Base-by-base conservation (phyloP, 2,797 vertebrate species). In the Sylvilagus floridanus region DNA sequence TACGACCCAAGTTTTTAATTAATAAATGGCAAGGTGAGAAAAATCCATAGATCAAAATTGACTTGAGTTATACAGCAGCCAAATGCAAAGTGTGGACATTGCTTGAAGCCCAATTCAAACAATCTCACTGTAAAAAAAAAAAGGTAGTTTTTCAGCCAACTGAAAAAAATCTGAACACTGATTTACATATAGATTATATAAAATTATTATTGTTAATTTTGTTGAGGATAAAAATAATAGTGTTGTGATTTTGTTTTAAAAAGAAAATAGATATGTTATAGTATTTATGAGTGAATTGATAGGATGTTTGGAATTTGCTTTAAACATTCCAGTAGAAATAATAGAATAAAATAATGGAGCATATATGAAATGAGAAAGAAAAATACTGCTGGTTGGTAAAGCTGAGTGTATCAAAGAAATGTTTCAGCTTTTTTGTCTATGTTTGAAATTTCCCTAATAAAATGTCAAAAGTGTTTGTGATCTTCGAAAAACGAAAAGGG, bases 401-500 rank as follows among this genome's bases (percentile, higher is more conserved):
- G 60, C 30, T 88, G 21, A 93, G 32, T 50, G 73, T 94, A 84
- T 79, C 79, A 42, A 6, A 72, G 2, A 47, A 57, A 10, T 63
- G 10, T 78, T 93, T 83, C 47, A 84, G 79, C 57, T 89, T 91
- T 63, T 77, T 57, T 77, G 13, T 77, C 73, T 91, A 24, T 84
- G 35, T 84, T 94, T 32, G 30, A 94, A 47, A 2, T 76, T 72
- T 90, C 17, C 37, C 66, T 52, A 93, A 63, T 37, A 68, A 93
- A 97, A 96, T 66, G 26, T 65, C 3, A 79, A 82, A 57, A 47
- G 66, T 79, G 54, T 14, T 54, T 35, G n/a, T 84, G 16, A 60
- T 62, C n/a, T 88, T 86, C 75, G 57, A 88, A 94, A 92, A 82
- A 78, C 2, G 76, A 77, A 92, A 91, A 93, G 11, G 52, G 60